Evolutionary conservation across 2,113 vertebrate species (phyloP).

Genomic region (Nannobrachium achirus): DNA sequence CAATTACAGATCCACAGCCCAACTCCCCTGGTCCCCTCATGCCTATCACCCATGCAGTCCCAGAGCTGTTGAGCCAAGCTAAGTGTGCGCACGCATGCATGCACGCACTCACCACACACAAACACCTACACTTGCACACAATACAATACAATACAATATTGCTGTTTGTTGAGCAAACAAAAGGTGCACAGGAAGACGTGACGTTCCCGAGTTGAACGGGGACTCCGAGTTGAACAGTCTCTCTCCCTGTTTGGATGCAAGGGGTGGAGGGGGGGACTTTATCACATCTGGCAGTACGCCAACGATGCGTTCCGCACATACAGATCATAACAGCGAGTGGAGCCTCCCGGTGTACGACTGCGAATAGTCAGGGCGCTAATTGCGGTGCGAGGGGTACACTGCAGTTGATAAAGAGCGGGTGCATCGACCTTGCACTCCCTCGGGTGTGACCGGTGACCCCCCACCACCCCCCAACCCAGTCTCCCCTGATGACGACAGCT

Average conservation of each 20-base stretch:
- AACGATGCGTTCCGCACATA: conserved; percentile 39
- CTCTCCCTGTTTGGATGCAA: conserved; percentile 28
- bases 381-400: conserved; percentile 41
- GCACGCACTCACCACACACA: conserved; percentile 11
- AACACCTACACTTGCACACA: not conserved
- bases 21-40: conserved; percentile 61
- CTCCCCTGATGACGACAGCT: conserved; percentile 80
- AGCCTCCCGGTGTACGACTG: conserved; percentile 20
- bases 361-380: conserved; percentile 26
- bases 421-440: conserved; percentile 52
- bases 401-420: conserved; percentile 34
- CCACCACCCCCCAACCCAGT: conserved; percentile 29
- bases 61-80: conserved; percentile 56
- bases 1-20: conserved; percentile 57
- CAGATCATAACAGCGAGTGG: conserved; percentile 54
- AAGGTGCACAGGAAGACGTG: conserved; percentile 54
- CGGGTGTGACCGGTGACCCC: conserved; percentile 68
- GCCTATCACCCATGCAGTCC: conserved; percentile 61
- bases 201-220: conserved; percentile 51
- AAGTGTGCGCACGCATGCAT: not conserved
- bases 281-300: conserved; percentile 44
- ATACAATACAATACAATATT: not conserved
- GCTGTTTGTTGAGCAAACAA: conserved; percentile 48
- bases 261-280: conserved; percentile 14
- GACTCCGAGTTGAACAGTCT: conserved; percentile 7